A percentile compares a stretch with the other conserved stretches of the same genome.
Evolutionary conservation across 53 echinoderm and acorn worm genomes (phyloP).

Genomic region (Actinopyga echinites): DNA sequence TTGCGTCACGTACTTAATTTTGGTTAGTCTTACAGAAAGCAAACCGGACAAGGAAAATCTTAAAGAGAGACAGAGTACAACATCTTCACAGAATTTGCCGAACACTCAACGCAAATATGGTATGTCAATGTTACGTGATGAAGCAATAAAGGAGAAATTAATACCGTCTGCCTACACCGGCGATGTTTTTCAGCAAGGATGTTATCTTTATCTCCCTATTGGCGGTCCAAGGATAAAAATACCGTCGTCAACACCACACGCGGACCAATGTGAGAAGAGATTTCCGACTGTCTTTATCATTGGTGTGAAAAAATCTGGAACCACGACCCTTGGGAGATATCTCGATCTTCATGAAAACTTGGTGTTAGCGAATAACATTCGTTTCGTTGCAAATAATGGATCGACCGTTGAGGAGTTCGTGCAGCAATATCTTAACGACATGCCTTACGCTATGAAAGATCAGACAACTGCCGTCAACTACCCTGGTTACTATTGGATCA

Average conservation of each 20-base stretch:
- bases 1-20: no score
- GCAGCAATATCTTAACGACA: conserved; percentile 2
- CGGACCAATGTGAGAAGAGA: conserved; percentile 9
- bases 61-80: no score
- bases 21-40: no score
- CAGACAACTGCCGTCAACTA: conserved; percentile 44
- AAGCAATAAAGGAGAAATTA: no score
- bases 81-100: no score
- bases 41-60: no score
- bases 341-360: conserved; percentile 35
- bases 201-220: no score
- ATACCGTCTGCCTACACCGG: no score
- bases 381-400: background rate
- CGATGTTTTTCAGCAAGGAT: no score
- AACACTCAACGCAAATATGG: no score
- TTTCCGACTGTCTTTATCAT: conserved; percentile 28
- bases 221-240: no score
- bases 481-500: conserved; percentile 22
- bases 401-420: background rate
- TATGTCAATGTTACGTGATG: no score
- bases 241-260: background rate
- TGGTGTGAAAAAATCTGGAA: conserved; percentile 57
- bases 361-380: background rate
- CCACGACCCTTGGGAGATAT: conserved; percentile 44
- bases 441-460: conserved; percentile 42